phyloP scores from a whole-genome alignment of 2,888 invertebrate genomes.

The Drosophila subsilvestris region DNA sequence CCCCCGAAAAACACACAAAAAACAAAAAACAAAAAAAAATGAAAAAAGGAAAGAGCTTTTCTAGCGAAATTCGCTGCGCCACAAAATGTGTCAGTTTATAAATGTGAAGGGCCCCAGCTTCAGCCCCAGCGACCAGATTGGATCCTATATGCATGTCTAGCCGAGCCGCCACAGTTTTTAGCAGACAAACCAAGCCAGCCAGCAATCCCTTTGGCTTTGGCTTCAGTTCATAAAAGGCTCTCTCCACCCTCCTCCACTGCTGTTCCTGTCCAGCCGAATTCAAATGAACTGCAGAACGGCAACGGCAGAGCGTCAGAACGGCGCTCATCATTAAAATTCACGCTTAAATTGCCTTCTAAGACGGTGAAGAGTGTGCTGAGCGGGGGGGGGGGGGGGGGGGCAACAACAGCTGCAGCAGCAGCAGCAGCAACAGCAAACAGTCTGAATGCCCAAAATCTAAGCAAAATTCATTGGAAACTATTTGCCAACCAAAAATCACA shows the following conservation, averaged over 20 bases:
- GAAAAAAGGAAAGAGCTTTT: constrained; percentile 40
- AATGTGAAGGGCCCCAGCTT: constrained; percentile 24
- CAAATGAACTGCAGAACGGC: constrained; percentile 76
- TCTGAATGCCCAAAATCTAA: constrained; percentile 57
- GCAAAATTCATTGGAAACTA: constrained; percentile 81
- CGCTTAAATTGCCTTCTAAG: constrained; percentile 72
- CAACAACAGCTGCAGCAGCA: constrained; percentile 45
- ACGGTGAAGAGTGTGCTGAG: constrained; percentile 20
- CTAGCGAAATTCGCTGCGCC: constrained; percentile 71
- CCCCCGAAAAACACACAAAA: too few relatives aligned
- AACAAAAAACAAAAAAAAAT: background rate
- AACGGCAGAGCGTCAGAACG: constrained; percentile 27
- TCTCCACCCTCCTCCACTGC: constrained; percentile 4
- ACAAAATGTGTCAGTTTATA: constrained; percentile 70
- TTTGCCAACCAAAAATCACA: constrained; percentile 68
- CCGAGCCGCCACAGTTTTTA: constrained; percentile 12
- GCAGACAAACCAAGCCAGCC: background rate
- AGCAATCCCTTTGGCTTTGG: constrained; percentile 10
- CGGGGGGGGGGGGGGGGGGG: too few relatives aligned
- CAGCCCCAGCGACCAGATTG: constrained; percentile 1
- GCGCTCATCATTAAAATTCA: constrained; percentile 79
- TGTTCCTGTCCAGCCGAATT: constrained; percentile 47
- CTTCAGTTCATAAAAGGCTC: constrained; percentile 60
- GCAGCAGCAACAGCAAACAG: constrained; percentile 1
- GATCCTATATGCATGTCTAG: constrained; percentile 61